phyloP scores from a whole-genome alignment of 2,797 vertebrate genomes.

The Salmo trutta region DNA sequence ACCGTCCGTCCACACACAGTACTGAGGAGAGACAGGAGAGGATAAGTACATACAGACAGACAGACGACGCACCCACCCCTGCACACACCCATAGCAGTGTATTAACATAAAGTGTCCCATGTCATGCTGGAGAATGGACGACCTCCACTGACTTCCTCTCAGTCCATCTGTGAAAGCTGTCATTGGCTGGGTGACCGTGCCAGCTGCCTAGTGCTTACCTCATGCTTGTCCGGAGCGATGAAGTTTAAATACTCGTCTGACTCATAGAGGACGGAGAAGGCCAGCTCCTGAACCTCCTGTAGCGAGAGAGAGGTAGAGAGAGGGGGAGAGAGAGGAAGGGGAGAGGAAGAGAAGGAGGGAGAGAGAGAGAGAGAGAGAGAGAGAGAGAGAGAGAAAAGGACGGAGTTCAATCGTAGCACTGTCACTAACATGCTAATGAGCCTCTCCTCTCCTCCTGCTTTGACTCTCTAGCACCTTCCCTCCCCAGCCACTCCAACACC shows the following conservation, averaged over 20 bases:
- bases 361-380: neutral
- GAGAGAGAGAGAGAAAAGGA: constrained; percentile 1
- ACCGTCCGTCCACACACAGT: constrained; percentile 98
- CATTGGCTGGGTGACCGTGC: neutral
- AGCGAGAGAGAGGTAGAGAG: constrained; percentile 36
- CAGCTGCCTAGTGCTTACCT: constrained; percentile 78
- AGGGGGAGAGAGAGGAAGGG: neutral
- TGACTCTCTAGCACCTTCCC: constrained; percentile 3
- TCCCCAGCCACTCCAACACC: constrained; percentile 38
- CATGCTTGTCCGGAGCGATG: constrained; percentile 97
- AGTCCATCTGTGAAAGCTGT: constrained; percentile 20
- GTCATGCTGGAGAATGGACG: neutral
- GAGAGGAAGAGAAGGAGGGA: constrained; percentile 2
- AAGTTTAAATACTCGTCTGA: constrained; percentile 98
- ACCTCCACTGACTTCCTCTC: neutral
- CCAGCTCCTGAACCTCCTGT: constrained; percentile 95
- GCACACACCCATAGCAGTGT: neutral
- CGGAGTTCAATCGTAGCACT: neutral
- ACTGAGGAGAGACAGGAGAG: constrained; percentile 72
- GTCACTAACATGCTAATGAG: neutral
- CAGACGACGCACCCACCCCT: no score
- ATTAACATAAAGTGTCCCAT: neutral
- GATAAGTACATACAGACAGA: neutral
- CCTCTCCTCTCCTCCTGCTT: neutral
- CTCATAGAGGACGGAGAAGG: constrained; percentile 97